Base-by-base conservation (phyloP, 2,888 invertebrate species). In the Marasmarcha lunaedactyla region DNA sequence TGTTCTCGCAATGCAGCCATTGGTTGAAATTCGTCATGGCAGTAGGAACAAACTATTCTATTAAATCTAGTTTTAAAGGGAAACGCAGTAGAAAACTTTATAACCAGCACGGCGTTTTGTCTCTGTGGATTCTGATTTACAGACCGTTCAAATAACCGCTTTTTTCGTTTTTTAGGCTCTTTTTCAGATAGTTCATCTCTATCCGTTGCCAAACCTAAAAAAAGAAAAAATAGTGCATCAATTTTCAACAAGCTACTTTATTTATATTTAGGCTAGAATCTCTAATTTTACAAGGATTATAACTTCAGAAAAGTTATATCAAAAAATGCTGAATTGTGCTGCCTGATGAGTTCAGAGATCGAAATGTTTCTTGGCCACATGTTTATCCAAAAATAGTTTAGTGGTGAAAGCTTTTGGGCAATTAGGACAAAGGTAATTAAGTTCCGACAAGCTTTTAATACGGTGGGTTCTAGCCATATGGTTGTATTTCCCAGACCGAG, bases 401-500 rank as follows among this genome's bases (percentile, higher is more conserved):
- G 83, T 81, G 1, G 83, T 85, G 48, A 86, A 86, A 2, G 79
- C 81, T 50, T 77, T 81, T 0, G 83, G 72, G 43, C 87, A 87
- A 47, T 71, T 72, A 7, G 72, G 66, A 48, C 86, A 87, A 1
- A 76, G 72, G 40, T 73, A 85, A 40, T 68, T 84, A 39, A 71
- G 62, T 52, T 70, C 86, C 15, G 63, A 66, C 45, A 67, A 76
- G 50, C 71, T 86, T 60, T 70, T 81, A 40, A 71, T 55, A 40
- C 71, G 59, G 53, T 84, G 84, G 1, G 71, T 72, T 45, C 77
- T 62, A 13, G 74, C 66, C 78, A 79, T 79, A 30, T 83, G 83
- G 36, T 79, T 81, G 44, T 78, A 81, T 44, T 78, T 81, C 11
- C 79, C 79, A 1, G 81, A 78, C 34, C 83, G 60, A 1, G 79